A percentile compares a stretch with the other conserved stretches of the same genome.
Evolutionary conservation across 2,797 vertebrate genomes (phyloP).

Genomic region (Peromyscus nudipes): DNA sequence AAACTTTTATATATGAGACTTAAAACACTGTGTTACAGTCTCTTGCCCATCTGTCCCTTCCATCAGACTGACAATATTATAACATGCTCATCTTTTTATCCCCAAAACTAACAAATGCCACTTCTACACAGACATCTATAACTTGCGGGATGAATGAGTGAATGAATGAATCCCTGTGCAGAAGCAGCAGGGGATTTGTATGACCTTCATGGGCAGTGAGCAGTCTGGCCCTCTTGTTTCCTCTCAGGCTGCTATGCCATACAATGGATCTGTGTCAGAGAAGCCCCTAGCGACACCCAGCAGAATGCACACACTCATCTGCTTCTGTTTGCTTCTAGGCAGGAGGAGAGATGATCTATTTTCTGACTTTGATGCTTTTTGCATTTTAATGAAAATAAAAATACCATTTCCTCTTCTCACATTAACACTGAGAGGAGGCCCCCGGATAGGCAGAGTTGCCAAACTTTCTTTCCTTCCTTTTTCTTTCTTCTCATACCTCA

Average conservation of each 20-base stretch:
- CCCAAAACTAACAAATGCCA: not conserved
- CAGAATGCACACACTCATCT: constrained; percentile 54
- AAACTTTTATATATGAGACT: not conserved
- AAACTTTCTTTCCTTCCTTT: constrained; percentile 72
- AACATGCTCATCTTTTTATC: not conserved
- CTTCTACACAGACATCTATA: not conserved
- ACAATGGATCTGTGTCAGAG: not conserved
- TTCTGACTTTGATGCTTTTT: constrained; percentile 77
- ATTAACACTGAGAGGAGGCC: constrained; percentile 70
- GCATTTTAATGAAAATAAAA: constrained; percentile 85
- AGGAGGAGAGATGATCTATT: constrained; percentile 72
- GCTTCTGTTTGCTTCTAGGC: constrained; percentile 73
- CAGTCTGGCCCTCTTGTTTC: not conserved
- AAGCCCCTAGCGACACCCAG: constrained; percentile 35
- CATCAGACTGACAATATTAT: not conserved
- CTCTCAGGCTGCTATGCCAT: not conserved
- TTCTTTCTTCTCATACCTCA: constrained; percentile 35
- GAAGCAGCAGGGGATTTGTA: not conserved
- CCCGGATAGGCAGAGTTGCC: constrained; percentile 68
- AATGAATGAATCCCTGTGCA: not conserved
- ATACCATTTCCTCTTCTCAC: constrained; percentile 78
- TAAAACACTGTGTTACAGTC: not conserved
- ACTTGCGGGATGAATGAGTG: not conserved
- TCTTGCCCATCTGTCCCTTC: not conserved
- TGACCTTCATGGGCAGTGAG: not conserved